phyloP scores from a whole-genome alignment of 2,888 invertebrate genomes.

The Empis stercorea region DNA sequence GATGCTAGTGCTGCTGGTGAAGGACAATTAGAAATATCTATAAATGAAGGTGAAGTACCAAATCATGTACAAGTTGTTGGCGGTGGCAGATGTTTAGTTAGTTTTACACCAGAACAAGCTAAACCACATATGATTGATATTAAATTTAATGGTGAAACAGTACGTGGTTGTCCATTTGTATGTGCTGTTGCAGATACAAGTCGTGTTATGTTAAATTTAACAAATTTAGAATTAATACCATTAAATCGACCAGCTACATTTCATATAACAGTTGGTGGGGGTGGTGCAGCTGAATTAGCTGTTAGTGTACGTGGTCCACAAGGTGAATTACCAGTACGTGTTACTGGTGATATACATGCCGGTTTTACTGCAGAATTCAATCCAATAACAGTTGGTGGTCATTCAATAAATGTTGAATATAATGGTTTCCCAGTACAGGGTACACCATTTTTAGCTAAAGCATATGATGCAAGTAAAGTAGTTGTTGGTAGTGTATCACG shows the following conservation, averaged over 20 bases:
- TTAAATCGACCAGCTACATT: slow-evolving; percentile 69
- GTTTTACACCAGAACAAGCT: slow-evolving; percentile 84
- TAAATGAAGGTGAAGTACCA: slow-evolving; percentile 97
- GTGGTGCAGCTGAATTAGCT: slow-evolving; percentile 68
- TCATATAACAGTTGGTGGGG: slow-evolving; percentile 60
- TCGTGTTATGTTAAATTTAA: slow-evolving; percentile 57
- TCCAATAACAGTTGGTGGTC: slow-evolving; percentile 85
- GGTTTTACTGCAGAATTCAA: slow-evolving; percentile 87
- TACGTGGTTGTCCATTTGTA: slow-evolving; percentile 80
- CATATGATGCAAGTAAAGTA: slow-evolving; percentile 82
- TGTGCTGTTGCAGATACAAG: slow-evolving; percentile 73
- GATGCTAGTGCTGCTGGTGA: slow-evolving; percentile 98
- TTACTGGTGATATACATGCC: slow-evolving; percentile 76
- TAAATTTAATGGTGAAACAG: slow-evolving; percentile 90
- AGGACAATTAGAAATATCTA: slow-evolving; percentile 97
- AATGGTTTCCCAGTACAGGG: slow-evolving; percentile 80
- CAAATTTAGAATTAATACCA: slow-evolving; percentile 71
- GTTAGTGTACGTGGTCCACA: slow-evolving; percentile 81
- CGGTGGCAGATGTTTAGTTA: slow-evolving; percentile 85
- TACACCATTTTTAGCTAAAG: slow-evolving; percentile 81
- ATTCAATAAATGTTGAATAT: slow-evolving; percentile 81
- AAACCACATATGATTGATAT: slow-evolving; percentile 89
- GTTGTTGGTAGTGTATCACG: slow-evolving; percentile 68
- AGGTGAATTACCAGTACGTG: slow-evolving; percentile 74
- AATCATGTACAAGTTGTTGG: slow-evolving; percentile 96